A percentile compares a stretch with the other conserved stretches of the same genome.
These are phyloP conservation scores for Blomia tropicalis DNA, from an alignment of 2,888 invertebrate genomes.

Conservation along the genomic window DNA sequence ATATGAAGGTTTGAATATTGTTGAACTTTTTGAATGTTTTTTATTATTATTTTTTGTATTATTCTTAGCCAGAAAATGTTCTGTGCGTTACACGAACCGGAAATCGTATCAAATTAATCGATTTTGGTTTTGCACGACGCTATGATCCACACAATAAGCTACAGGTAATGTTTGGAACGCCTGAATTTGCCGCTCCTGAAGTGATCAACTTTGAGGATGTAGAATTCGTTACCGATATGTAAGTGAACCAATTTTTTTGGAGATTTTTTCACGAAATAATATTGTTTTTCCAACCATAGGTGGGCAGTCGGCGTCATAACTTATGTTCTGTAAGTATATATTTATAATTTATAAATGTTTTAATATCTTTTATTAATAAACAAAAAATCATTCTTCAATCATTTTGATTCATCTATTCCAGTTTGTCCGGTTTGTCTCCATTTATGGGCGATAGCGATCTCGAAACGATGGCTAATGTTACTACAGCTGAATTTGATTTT, in stretches of 20 bases:
- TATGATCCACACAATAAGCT: constrained; percentile 80
- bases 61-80: constrained; percentile 82
- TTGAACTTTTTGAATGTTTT: not conserved
- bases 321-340: constrained; percentile 77
- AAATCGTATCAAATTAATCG: constrained; percentile 96
- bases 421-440: constrained; percentile 80
- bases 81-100: constrained; percentile 84
- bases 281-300: not conserved
- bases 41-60: not conserved
- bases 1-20: constrained; percentile 61
- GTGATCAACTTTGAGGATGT: constrained; percentile 96
- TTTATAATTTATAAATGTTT: constrained; percentile 3
- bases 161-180: constrained; percentile 79
- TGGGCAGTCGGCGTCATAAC: constrained; percentile 73
- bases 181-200: constrained; percentile 97
- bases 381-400: constrained; percentile 15
- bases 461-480: constrained; percentile 97
- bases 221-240: constrained; percentile 85
- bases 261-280: constrained; percentile 51
- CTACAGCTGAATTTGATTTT: constrained; percentile 88
- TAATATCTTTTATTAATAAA: not conserved
- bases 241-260: not conserved
- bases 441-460: constrained; percentile 96
- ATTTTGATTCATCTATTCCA: too few relatives aligned
- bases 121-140: constrained; percentile 86